A percentile compares a stretch with the other conserved stretches of the same genome.
These are phyloP conservation scores for Pristis pectinata DNA, from an alignment of 2,797 vertebrate genomes.

Conservation along the genomic window DNA sequence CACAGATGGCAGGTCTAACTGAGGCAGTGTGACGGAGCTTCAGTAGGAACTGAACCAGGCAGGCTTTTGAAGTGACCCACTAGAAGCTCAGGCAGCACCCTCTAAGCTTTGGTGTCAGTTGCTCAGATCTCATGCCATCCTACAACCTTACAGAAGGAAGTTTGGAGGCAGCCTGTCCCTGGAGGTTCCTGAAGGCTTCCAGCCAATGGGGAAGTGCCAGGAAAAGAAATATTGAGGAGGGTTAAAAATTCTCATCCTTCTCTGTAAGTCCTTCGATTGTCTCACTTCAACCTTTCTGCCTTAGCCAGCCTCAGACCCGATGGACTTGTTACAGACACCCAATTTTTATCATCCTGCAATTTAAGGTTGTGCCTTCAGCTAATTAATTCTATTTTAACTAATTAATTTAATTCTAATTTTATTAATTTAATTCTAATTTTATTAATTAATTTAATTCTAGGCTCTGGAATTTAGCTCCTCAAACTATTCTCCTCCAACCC, in stretches of 20 bases:
- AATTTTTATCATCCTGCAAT: background rate
- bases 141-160: background rate
- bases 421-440: too few relatives aligned
- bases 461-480: background rate
- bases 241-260: background rate
- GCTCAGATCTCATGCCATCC: background rate
- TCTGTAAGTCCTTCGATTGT: background rate
- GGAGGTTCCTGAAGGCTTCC: background rate
- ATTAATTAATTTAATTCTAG: background rate
- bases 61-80: background rate
- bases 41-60: background rate
- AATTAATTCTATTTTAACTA: too few relatives aligned
- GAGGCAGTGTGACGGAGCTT: background rate
- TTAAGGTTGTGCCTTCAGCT: background rate
- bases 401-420: background rate
- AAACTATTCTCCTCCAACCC: background rate
- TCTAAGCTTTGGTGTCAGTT: background rate
- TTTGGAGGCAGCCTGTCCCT: background rate
- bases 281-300: background rate
- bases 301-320: too few relatives aligned
- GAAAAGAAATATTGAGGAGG: background rate
- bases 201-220: background rate
- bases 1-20: background rate
- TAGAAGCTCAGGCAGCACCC: background rate
- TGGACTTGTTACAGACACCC: background rate